A percentile compares a stretch with the other conserved stretches of the same genome.
phyloP scores from a whole-genome alignment of 2,797 vertebrate genomes.

The Molossus alvarezi region DNA sequence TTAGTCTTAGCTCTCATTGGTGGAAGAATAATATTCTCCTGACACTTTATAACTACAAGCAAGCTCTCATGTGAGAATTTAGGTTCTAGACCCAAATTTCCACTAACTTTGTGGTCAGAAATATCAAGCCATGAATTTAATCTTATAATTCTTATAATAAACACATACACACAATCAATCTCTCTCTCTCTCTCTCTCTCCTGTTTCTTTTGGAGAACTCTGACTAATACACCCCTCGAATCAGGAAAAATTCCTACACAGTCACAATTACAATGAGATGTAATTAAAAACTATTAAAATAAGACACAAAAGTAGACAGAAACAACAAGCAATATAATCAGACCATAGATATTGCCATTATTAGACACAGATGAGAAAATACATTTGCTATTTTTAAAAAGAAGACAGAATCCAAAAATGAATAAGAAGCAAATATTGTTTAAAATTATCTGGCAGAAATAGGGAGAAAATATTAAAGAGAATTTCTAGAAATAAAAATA shows the following conservation, averaged over 20 bases:
- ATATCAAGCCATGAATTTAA: background rate
- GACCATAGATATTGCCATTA: background rate
- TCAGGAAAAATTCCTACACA: background rate
- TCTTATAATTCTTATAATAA: background rate
- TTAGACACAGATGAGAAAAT: background rate
- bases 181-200: background rate
- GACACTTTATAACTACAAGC: background rate
- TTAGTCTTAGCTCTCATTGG: background rate
- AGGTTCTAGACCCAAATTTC: background rate
- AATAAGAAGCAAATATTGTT: background rate
- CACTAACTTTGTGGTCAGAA: background rate
- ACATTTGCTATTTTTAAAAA: background rate
- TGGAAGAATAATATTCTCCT: background rate
- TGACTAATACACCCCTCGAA: background rate
- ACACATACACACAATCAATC: background rate
- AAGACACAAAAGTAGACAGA: background rate
- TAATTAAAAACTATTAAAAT: background rate
- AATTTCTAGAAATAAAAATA: background rate
- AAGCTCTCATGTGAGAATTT: background rate
- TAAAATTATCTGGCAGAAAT: background rate
- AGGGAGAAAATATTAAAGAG: background rate
- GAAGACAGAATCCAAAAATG: background rate
- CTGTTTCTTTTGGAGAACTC: background rate
- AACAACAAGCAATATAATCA: background rate
- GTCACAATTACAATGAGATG: background rate